Percentiles rank a stretch among this genome's conserved stretches.
Evolutionary conservation across 1,140 invertebrate species (phyloP).

Genomic region (Euura saliciscinereae): DNA sequence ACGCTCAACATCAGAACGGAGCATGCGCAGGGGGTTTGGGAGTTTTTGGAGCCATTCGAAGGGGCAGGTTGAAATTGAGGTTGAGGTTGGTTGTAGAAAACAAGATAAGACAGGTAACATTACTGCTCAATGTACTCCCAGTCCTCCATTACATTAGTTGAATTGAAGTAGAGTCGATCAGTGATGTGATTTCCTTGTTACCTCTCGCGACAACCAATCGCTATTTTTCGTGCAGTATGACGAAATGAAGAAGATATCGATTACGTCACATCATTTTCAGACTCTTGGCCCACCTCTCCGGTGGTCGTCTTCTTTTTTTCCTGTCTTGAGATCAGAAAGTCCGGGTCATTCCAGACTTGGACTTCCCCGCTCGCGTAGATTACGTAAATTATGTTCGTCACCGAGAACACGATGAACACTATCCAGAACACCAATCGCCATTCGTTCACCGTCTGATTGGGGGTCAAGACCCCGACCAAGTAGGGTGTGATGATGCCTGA

Average conservation of each 20-base stretch:
- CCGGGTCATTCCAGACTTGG: slow-evolving; percentile 69
- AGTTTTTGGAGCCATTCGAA: too few relatives aligned
- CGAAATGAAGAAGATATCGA: slow-evolving; percentile 85
- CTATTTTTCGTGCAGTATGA: slow-evolving; percentile 71
- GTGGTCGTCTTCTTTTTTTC: slow-evolving; percentile 60
- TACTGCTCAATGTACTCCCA: too few relatives aligned
- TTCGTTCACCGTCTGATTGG: slow-evolving; percentile 70
- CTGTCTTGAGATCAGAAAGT: slow-evolving; percentile 26
- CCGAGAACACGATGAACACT: slow-evolving; percentile 69
- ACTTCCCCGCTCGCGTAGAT: slow-evolving; percentile 71
- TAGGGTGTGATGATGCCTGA: slow-evolving; percentile 79
- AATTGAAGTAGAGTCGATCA: slow-evolving; percentile 29
- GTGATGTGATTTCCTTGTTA: slow-evolving; percentile 61
- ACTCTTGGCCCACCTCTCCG: slow-evolving; percentile 74
- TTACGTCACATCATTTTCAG: slow-evolving; percentile 77
- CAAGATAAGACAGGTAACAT: too few relatives aligned
- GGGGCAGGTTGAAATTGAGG: too few relatives aligned
- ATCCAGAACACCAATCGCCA: slow-evolving; percentile 86
- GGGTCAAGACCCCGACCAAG: slow-evolving; percentile 75
- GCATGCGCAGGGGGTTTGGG: too few relatives aligned
- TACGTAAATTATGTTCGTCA: slow-evolving; percentile 74
- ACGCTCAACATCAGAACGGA: too few relatives aligned
- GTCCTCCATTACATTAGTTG: too few relatives aligned
- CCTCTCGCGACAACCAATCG: slow-evolving; percentile 61
- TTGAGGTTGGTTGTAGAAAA: too few relatives aligned